phyloP scores from a whole-genome alignment of 2,113 vertebrate species.

The Psittacula cyanocephala region DNA sequence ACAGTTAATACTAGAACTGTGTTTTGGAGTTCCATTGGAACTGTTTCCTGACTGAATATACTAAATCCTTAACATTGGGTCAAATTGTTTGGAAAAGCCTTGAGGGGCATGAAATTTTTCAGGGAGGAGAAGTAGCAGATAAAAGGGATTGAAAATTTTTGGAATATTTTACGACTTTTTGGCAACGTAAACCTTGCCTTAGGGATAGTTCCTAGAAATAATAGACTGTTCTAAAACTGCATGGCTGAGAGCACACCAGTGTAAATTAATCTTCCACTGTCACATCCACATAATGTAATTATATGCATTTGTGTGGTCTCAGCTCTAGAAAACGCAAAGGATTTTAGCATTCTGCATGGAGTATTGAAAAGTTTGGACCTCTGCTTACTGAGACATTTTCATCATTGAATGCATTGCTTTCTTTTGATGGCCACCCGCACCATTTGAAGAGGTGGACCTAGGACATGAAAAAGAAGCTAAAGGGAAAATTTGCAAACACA shows the following conservation, averaged over 20 bases:
- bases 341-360: background rate
- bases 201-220: constrained; percentile 29
- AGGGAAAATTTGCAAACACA: background rate
- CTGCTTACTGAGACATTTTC: background rate
- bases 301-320: background rate
- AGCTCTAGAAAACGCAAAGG: background rate
- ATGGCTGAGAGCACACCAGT: background rate
- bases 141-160: background rate
- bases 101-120: background rate
- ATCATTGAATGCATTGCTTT: background rate
- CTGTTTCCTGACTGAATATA: background rate
- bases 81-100: background rate
- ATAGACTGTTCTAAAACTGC: background rate
- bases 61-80: background rate
- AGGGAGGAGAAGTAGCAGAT: background rate
- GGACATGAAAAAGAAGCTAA: background rate
- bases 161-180: constrained; percentile 7
- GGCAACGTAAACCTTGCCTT: background rate
- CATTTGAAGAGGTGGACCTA: background rate
- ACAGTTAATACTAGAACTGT: background rate
- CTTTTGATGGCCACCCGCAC: background rate
- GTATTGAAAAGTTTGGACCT: background rate
- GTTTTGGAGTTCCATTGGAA: background rate
- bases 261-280: constrained; percentile 45
- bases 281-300: background rate